Evolutionary conservation across 2,888 invertebrate species (phyloP).

Genomic region (Tetragonisca angustula): DNA sequence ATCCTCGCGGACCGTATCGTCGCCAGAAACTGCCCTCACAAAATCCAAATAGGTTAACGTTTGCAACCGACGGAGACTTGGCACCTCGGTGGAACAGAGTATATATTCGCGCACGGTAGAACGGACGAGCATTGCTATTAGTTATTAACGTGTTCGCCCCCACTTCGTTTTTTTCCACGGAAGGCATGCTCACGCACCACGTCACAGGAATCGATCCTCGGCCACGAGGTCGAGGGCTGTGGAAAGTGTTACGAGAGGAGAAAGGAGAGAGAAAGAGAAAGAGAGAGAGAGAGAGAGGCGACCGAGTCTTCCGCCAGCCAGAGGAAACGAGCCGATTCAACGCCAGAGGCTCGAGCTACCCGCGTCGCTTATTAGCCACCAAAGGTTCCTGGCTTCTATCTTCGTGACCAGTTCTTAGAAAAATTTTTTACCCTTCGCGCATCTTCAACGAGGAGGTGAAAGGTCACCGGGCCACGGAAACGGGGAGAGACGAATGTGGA

Average conservation of each 20-base stretch:
- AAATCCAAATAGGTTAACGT: conserved; percentile 38
- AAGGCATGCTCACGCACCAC: conserved; percentile 72
- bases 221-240: conserved; percentile 72
- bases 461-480: conserved; percentile 41
- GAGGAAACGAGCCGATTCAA: conserved; percentile 57
- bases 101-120: not conserved
- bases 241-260: conserved; percentile 70
- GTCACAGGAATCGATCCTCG: conserved; percentile 72
- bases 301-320: conserved; percentile 31
- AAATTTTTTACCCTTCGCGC: conserved; percentile 15
- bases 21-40: conserved; percentile 8
- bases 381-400: not conserved
- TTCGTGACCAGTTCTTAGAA: conserved; percentile 23
- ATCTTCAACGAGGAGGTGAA: conserved; percentile 13
- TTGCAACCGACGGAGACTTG: conserved; percentile 9
- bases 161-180: conserved; percentile 59
- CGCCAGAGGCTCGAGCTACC: conserved; percentile 30
- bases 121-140: conserved; percentile 61
- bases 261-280: conserved; percentile 14
- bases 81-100: conserved; percentile 1
- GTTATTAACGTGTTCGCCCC: conserved; percentile 68
- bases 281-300: not conserved
- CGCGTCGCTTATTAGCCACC: conserved; percentile 45
- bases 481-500: not conserved
- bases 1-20: conserved; percentile 23